Conservation (phyloP, 2,888 invertebrate genomes). For the Ametastegia equiseti region DNA sequence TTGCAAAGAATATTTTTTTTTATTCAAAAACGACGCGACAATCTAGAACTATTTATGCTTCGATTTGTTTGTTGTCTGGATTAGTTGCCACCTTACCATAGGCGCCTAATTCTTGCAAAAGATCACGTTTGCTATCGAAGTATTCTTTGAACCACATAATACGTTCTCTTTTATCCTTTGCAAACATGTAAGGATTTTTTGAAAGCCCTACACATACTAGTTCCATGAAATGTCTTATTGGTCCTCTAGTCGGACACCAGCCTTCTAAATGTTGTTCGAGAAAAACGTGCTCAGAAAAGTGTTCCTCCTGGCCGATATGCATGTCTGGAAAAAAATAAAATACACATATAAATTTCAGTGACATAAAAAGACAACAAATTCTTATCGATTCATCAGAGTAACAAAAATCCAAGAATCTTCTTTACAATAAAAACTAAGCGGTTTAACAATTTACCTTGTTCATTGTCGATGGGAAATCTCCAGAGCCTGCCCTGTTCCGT, state of each 20-base stretch:
- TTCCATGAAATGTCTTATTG: conserved; percentile 98
- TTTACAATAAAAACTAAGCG: not conserved
- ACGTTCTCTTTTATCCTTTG: conserved; percentile 91
- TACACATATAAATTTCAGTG: conserved; percentile 8
- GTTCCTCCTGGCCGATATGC: conserved; percentile 82
- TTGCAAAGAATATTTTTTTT: not conserved
- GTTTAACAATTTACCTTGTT: conserved; percentile 88
- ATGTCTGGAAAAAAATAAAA: conserved; percentile 77
- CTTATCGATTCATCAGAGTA: not conserved
- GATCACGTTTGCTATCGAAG: conserved; percentile 87
- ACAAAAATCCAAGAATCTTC: not conserved
- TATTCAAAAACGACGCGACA: not conserved
- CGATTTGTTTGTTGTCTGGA: conserved; percentile 42
- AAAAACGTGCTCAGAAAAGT: conserved; percentile 97
- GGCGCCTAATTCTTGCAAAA: conserved; percentile 83
- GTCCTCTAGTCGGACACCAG: conserved; percentile 95
- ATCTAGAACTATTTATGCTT: conserved; percentile 3
- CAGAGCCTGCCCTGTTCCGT: conserved; percentile 96
- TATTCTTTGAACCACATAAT: conserved; percentile 95
- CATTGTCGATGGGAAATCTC: conserved; percentile 98
- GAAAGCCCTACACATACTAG: conserved; percentile 95
- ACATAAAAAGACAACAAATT: conserved; percentile 36
- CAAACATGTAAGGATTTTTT: conserved; percentile 94
- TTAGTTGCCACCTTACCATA: conserved; percentile 65
- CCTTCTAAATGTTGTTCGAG: conserved; percentile 89